phyloP scores from a whole-genome alignment of 1,140 invertebrate genomes.

The Papilio dardanus region DNA sequence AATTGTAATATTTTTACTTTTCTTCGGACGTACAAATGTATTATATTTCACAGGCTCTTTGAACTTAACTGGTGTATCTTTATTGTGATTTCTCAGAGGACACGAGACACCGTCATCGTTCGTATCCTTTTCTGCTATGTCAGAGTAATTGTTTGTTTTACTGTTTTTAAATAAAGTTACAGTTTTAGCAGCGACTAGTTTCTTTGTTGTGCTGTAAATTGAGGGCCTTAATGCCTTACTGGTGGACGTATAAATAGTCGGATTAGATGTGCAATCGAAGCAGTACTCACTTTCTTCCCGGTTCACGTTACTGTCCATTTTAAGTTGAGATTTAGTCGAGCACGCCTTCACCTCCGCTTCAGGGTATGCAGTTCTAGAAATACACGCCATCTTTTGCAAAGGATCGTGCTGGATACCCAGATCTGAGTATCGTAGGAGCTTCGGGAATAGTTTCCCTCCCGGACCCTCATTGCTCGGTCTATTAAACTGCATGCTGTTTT shows the following conservation, averaged over 20 bases:
- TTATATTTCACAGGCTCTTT: conserved; percentile 16
- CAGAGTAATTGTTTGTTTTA: background rate
- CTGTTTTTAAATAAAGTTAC: conserved; percentile 34
- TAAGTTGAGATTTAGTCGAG: background rate
- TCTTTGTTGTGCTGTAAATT: conserved; percentile 26
- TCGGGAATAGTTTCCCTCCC: conserved; percentile 5
- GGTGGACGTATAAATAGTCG: conserved; percentile 7
- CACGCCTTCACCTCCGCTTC: background rate
- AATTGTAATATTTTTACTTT: conserved; percentile 8
- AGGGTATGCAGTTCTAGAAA: background rate
- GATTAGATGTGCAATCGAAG: conserved; percentile 21
- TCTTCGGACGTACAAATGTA: background rate
- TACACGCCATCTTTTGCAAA: background rate
- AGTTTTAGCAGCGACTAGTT: conserved; percentile 35
- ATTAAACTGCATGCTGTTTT: background rate
- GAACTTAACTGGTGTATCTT: background rate
- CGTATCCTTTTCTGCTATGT: conserved; percentile 5
- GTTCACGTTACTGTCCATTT: background rate
- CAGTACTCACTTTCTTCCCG: background rate
- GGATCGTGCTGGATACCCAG: conserved; percentile 5
- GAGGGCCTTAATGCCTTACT: conserved; percentile 32
- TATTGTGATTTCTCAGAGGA: background rate
- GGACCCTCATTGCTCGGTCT: background rate
- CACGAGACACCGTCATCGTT: background rate
- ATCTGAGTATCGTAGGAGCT: background rate